Base-by-base conservation (phyloP, 2,797 vertebrate genomes). In the Allobates femoralis region DNA sequence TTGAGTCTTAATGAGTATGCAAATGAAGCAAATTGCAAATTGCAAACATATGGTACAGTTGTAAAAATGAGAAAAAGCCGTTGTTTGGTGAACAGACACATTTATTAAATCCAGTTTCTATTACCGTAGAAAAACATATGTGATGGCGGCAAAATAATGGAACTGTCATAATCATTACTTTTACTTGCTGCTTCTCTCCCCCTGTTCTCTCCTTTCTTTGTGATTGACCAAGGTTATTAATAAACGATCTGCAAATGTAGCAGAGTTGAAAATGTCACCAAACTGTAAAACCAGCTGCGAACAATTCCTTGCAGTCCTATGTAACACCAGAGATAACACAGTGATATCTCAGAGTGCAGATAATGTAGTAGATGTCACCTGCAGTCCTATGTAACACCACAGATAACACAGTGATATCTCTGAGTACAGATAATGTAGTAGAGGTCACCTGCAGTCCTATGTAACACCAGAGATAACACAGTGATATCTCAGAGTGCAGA, bases 41-140 rank as follows among this genome's bases (percentile, higher is more conserved):
- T 83, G 67, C 66, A n/a, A 6, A 41, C 81, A 83, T 83, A 83
- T 83, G 81, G 81, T 83, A 83, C 81, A 83, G 66, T 73, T 73
- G 51, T 83, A 73, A 55, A 81, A 83, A 73, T 82, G 66, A 73
- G 30, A 53, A 51, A 71, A 67, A 71, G 32, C 34, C 15, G 64
- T 26, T 55, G 80, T 37, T 37, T 56, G 37, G 60, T 51, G 37
- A 19, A 21, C 58, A 81, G 79, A 81, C 60, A 14, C 79, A 69
- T 69, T 81, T 81, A 69, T 81, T 67, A 53, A 53, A n/a, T 66
- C 23, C 58, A 16, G 16, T 16, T 50, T 50, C 62, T 53, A 30
- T 26, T 32, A 67, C 79, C 23, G n/a, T n/a, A 46, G 5, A 26
- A 50, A 51, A 81, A 67, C 79, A 53, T 32, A 81, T 80, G 78